Evolutionary conservation across 2,888 invertebrate genomes (phyloP), one percentile per base, ranked within the genome.

Genomic region (Carterocephalus palaemon): DNA sequence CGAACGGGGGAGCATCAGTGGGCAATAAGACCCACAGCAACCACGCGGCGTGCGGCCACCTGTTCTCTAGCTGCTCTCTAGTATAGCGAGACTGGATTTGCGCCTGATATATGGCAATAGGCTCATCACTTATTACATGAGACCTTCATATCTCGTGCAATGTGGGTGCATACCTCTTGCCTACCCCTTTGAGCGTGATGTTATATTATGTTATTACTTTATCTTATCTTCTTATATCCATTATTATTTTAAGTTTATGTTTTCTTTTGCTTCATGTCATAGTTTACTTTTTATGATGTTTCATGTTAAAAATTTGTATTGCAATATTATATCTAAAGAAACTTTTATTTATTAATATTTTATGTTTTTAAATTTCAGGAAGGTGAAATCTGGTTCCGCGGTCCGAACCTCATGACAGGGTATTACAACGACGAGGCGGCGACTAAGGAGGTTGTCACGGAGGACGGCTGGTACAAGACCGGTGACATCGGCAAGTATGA

Each of bases 381-480:
- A 10, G 95, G 95, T 0, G 95, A 96, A 67, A 70, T 95, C 10
- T 91, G 90, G 63, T 75, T 90, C 5, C 89, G 91, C 15, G 93
- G 95, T 0, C 93, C 93, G 0, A 92, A 92, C 64, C 73, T 94
- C 0, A 95, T 95, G 93, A 47, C 51, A 0, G 72, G 76, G 0
- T 85, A 83, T 48, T 88, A 89, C 47, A 90, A 93, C 48, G 92
- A 93, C 64, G 89, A 90, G 1, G 84, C 90, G 56, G 93, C 94
- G 0, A 95, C 92, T 0, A 77, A 83, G 13, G 89, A 92, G 7
- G 90, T 90, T 2, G 13, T 84, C 20, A 90, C 94, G 15, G 82
- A 88, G 8, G 90, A 92, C 43, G 93, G 92, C n/a, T 96, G 95
- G 95, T 82, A 92, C 42, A 91, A 91, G 52, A 92, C 92, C 0